Evolutionary conservation across 2,113 vertebrate genomes (phyloP), one percentile per base, ranked within the genome.

Genomic region (Chaenocephalus aceratus): DNA sequence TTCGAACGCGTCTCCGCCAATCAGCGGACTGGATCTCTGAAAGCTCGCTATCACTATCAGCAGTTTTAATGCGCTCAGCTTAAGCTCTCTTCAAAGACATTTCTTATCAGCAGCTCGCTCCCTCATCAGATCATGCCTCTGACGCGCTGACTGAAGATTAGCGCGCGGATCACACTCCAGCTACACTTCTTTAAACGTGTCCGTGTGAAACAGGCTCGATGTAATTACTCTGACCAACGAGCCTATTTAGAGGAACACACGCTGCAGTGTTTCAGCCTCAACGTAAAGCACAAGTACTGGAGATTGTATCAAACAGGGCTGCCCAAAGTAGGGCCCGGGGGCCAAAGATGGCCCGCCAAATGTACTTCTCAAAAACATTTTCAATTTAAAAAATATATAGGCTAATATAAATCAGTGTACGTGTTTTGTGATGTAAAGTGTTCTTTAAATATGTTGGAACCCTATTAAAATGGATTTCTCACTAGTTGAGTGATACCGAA

Each of bases 31-130:
- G 30, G 10, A 6, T 23, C 65, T 8, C 6, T 70, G 16, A 14
- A 23, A 57, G 57, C 16, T 30, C 34, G 41, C 82, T 57, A 82
- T 81, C 75, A 59, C 82, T 57, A 82, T 81, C 75, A 59, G 72
- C 36, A 0, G 66, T 6, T 71, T 73, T 26, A 72, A 75, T 36
- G 73, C 63, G 68, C 79, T 67, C 74, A 13, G 44, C 71, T 79
- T 56, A 66, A 82, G 58, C 60, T 53, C 30, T 2, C 58, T 79
- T 86, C 81, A 85, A 78, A 85, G 72, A 84, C 52, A 44, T 34
- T 3, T 1, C 63, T 68, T 88, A 89, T 88, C 85, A 9, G 2
- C 76, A 49, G 73, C 71, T 63, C 65, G 15, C 15, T 62, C 64
- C 61, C 23, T 13, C 18, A 70, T 85, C 79, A 66, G 83, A 89